phyloP scores from a whole-genome alignment of 2,888 invertebrate genomes.

The Antheraea assamensis region DNA sequence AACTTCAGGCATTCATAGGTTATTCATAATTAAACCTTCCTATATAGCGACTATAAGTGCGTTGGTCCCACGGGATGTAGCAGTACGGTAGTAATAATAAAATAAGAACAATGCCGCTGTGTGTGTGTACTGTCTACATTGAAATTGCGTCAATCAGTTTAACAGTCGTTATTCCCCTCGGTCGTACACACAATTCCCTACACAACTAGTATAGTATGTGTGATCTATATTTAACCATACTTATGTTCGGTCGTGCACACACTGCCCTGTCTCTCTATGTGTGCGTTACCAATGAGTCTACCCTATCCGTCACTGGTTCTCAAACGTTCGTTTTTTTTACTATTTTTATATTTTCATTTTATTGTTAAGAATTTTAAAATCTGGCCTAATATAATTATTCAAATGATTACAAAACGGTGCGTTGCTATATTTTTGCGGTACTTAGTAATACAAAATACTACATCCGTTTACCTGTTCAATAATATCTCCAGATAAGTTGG shows the following conservation, averaged over 20 bases:
- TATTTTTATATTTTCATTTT: conserved; percentile 7
- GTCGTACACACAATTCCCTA: conserved; percentile 65
- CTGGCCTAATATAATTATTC: background rate
- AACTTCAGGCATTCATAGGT: conserved; percentile 59
- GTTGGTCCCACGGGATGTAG: conserved; percentile 76
- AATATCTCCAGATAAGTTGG: no score
- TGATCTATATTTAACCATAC: conserved; percentile 75
- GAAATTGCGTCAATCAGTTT: conserved; percentile 74
- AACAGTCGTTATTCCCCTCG: conserved; percentile 66
- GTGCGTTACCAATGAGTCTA: conserved; percentile 78
- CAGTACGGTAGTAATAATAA: conserved; percentile 71
- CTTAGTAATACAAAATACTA: no score
- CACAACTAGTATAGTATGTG: conserved; percentile 51
- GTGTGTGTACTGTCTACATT: conserved; percentile 60
- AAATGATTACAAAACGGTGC: background rate
- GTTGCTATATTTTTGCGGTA: no score
- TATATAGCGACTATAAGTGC: conserved; percentile 61
- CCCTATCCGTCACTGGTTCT: conserved; percentile 61
- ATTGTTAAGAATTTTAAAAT: background rate
- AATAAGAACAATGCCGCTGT: conserved; percentile 66
- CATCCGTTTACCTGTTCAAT: no score
- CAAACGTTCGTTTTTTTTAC: conserved; percentile 52
- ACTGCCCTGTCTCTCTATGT: conserved; percentile 59
- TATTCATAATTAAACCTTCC: conserved; percentile 68
- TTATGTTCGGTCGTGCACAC: conserved; percentile 67